Conservation (phyloP, 2,888 invertebrate species). For the Xylocampa areola region DNA sequence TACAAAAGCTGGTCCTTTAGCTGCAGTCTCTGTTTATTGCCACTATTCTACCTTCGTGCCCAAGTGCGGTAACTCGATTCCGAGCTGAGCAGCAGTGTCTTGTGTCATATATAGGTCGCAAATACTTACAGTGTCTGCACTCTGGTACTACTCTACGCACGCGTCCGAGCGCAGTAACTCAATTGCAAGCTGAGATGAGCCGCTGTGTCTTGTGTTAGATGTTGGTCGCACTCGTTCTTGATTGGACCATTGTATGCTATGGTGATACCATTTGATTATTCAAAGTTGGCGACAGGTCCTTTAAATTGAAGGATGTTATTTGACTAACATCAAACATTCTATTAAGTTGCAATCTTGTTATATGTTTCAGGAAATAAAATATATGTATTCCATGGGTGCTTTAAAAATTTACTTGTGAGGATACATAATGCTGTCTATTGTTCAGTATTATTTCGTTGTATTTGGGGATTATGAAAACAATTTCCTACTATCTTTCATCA, state of each 20-base stretch:
- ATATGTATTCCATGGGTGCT: too few species aligned
- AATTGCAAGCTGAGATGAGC: conserved; percentile 70
- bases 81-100: conserved; percentile 57
- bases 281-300: background rate
- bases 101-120: too few species aligned
- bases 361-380: too few species aligned
- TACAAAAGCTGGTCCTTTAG: too few species aligned
- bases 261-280: conserved; percentile 22
- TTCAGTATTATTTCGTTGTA: too few species aligned
- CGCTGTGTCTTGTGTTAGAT: conserved; percentile 42
- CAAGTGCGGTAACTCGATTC: conserved; percentile 69
- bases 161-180: conserved; percentile 63
- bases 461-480: too few species aligned
- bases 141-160: conserved; percentile 20
- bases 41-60: conserved; percentile 29
- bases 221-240: conserved; percentile 39
- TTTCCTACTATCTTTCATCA: too few species aligned
- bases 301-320: too few species aligned
- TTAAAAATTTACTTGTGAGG: too few species aligned
- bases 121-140: conserved; percentile 23
- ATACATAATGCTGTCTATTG: too few species aligned
- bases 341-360: too few species aligned
- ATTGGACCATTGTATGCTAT: conserved; percentile 61
- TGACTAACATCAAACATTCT: too few species aligned
- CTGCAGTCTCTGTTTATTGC: conserved; percentile 6